Percentiles rank a stretch among this genome's conserved stretches.
These are phyloP conservation scores for Rhopalosiphum nymphaeae DNA, from an alignment of 2,888 invertebrate species.

Conservation along the genomic window DNA sequence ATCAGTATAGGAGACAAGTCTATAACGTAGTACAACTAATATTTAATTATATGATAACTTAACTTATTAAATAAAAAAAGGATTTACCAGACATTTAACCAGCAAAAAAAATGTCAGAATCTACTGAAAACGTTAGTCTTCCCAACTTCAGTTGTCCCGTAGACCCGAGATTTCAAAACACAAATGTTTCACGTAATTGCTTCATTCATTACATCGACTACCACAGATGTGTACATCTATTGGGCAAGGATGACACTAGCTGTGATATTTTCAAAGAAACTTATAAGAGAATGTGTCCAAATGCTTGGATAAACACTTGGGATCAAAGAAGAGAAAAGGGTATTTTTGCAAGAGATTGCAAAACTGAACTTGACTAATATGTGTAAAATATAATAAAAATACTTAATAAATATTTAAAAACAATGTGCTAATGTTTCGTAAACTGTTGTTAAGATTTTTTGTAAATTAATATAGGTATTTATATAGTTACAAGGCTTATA, in stretches of 20 bases:
- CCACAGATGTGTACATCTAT: conserved; percentile 89
- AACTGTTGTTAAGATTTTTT: background rate
- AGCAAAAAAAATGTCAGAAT: background rate
- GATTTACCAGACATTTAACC: background rate
- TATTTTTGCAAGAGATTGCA: conserved; percentile 76
- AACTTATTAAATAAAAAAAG: background rate
- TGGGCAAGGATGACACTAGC: conserved; percentile 85
- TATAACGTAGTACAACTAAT: background rate
- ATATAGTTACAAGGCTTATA: too few relatives aligned
- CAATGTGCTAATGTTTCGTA: background rate
- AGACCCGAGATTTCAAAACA: conserved; percentile 65
- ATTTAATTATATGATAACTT: background rate
- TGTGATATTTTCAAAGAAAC: conserved; percentile 91
- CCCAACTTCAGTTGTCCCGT: background rate
- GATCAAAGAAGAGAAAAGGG: conserved; percentile 82
- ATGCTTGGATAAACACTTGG: conserved; percentile 90
- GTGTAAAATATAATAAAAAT: background rate
- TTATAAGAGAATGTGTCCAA: conserved; percentile 87
- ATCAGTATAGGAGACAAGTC: background rate
- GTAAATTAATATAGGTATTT: background rate
- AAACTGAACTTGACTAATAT: conserved; percentile 34
- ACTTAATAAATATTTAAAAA: background rate
- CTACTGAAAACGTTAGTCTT: background rate
- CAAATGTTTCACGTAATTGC: conserved; percentile 74
- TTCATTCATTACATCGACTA: conserved; percentile 44